Conservation (phyloP, 1,140 invertebrate genomes). For the Drosophila lacertosa region DNA sequence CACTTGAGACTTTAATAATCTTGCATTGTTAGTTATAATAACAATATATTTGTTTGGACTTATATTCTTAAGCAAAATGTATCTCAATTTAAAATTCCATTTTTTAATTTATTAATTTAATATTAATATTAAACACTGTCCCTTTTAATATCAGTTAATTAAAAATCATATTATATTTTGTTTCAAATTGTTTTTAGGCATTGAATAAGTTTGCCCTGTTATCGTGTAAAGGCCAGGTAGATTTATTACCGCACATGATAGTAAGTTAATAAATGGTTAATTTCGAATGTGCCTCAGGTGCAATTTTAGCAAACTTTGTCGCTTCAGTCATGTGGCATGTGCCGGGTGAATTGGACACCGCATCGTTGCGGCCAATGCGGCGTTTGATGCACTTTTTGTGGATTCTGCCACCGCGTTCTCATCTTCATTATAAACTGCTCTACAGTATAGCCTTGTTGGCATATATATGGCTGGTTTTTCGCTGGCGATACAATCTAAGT, state of each 20-base stretch:
- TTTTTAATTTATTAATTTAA: no score
- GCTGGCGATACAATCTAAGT: background rate
- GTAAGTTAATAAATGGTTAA: background rate
- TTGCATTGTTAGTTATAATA: background rate
- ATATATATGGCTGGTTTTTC: slow-evolving; percentile 1
- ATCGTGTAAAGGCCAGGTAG: no score
- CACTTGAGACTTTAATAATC: slow-evolving; percentile 28
- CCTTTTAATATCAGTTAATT: no score
- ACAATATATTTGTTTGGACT: no score
- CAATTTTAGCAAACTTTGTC: background rate
- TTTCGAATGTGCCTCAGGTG: background rate
- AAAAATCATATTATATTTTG: no score
- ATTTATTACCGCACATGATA: background rate
- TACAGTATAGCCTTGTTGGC: background rate
- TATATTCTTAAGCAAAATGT: no score
- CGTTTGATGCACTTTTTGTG: slow-evolving; percentile 2
- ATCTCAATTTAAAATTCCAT: no score
- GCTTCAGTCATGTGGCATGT: slow-evolving; percentile 6
- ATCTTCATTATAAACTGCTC: background rate
- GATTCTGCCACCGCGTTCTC: slow-evolving; percentile 8
- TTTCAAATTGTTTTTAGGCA: no score
- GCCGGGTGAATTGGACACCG: slow-evolving; percentile 6
- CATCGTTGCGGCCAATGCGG: background rate
- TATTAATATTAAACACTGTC: no score
- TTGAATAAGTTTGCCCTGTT: no score